Conservation (phyloP, 2,797 vertebrate species). For the Odontamblyopus lacepedii region DNA sequence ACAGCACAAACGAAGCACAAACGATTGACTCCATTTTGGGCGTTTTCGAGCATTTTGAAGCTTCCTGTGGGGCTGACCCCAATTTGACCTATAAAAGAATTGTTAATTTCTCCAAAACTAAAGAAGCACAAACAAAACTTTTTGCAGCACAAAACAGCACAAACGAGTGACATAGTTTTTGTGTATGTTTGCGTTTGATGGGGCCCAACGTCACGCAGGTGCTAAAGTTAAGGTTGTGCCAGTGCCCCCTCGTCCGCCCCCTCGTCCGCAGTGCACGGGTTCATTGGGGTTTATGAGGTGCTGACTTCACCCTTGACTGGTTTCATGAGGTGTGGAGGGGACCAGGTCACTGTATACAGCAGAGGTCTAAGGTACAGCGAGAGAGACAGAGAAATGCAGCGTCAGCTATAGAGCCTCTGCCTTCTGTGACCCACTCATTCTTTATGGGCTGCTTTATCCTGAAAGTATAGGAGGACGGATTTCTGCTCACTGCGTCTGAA, state of each 20-base stretch:
- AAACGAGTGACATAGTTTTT: no score
- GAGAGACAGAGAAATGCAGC: slow-evolving; percentile 50
- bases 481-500: not conserved
- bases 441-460: slow-evolving; percentile 1
- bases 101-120: no score
- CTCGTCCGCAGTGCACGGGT: slow-evolving; percentile 31
- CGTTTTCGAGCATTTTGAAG: no score
- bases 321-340: slow-evolving; percentile 70
- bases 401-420: slow-evolving; percentile 41
- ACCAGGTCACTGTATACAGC: slow-evolving; percentile 49
- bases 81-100: no score
- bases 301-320: slow-evolving; percentile 60
- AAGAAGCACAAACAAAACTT: no score
- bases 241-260: slow-evolving; percentile 16
- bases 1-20: no score
- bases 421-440: slow-evolving; percentile 29
- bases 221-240: slow-evolving; percentile 24
- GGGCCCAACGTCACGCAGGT: not conserved
- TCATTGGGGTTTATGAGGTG: slow-evolving; percentile 53
- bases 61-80: no score
- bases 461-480: not conserved
- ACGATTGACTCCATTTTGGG: no score
- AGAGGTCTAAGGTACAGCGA: slow-evolving; percentile 41
- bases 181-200: no score
- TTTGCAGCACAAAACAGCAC: no score